Base-by-base conservation (phyloP, 2,113 vertebrate genomes). In the Agelaius tricolor region DNA sequence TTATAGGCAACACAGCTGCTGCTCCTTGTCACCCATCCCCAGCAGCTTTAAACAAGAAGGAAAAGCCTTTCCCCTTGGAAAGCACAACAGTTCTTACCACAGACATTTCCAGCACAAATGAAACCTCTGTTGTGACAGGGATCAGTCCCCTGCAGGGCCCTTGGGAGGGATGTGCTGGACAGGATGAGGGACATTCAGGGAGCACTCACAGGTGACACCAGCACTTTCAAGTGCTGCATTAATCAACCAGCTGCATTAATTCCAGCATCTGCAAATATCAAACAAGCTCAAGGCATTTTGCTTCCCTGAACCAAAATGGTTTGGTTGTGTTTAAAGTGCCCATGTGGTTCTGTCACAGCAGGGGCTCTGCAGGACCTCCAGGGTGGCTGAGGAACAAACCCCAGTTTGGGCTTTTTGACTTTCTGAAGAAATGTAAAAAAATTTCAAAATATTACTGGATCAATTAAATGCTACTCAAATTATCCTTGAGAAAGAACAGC, bases 271-370 rank as follows among this genome's bases (percentile, higher is more conserved):
- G 57, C 6, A 3, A 66, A 9, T 8, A 51, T 3, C 47, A 65
- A 41, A 43, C 8, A 15, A 51, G 31, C 44, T 43, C 0, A 2
- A 43, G 17, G 59, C 11, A 15, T 52, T 85, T 41, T 13, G 1
- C 15, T 35, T 44, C 58, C 51, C 67, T 33, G 46, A 72, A 46
- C 30, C 6, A 30, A 23, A n/a, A 13, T 13, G 30, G 14, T 57
- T 13, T 57, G 13, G 3, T 11, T 3, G 2, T 31, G 39, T 41
- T 69, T n/a, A 7, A 46, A 1, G 51, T 15, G 39, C 33, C 33
- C 8, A 0, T 6, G 35, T 5, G 8, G 20, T 9, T 24, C 43
- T 23, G 8, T 5, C 8, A 10, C 10, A 31, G 52, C 5, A 1
- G n/a, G 35, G 31, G 20, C 54, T 62, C 33, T 43, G 28, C 52